phyloP scores from a whole-genome alignment of 92 coral and sea anemone genomes.

The Phenganax marumi region DNA sequence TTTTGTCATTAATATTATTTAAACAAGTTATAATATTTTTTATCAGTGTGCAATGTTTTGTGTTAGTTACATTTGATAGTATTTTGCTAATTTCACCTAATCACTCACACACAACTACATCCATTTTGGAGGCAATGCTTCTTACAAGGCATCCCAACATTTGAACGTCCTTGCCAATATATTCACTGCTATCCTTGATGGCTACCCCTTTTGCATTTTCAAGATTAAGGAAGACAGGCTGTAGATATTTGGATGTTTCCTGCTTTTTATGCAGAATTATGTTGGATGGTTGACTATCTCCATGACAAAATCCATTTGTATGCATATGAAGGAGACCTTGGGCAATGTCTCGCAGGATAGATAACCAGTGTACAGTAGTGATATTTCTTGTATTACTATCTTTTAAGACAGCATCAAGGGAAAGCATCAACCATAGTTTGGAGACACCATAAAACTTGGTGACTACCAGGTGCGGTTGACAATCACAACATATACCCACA shows the following conservation, averaged over 20 bases:
- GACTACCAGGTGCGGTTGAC: neutral
- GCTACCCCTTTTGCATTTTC: too few relatives aligned
- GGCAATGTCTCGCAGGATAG: neutral
- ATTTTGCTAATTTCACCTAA: too few relatives aligned
- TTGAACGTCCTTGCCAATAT: too few relatives aligned
- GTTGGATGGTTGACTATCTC: neutral
- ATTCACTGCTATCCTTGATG: too few relatives aligned
- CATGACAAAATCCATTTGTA: neutral
- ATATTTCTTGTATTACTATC: neutral
- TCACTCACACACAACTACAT: too few relatives aligned
- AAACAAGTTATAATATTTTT: too few relatives aligned
- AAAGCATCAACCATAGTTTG: neutral
- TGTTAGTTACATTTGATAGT: too few relatives aligned
- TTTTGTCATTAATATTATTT: too few relatives aligned
- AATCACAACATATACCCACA: neutral
- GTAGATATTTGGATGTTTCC: neutral
- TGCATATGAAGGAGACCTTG: constrained; percentile 18
- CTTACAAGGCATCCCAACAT: too few relatives aligned
- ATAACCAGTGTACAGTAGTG: neutral
- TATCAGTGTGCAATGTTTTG: too few relatives aligned
- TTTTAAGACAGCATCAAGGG: neutral
- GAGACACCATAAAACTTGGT: constrained; percentile 7
- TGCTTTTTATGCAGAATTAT: neutral
- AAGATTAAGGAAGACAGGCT: constrained; percentile 13
- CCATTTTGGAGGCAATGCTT: too few relatives aligned